These are phyloP conservation scores for Molorchus minor DNA, from an alignment of 2,888 invertebrate species.

Conservation along the genomic window DNA sequence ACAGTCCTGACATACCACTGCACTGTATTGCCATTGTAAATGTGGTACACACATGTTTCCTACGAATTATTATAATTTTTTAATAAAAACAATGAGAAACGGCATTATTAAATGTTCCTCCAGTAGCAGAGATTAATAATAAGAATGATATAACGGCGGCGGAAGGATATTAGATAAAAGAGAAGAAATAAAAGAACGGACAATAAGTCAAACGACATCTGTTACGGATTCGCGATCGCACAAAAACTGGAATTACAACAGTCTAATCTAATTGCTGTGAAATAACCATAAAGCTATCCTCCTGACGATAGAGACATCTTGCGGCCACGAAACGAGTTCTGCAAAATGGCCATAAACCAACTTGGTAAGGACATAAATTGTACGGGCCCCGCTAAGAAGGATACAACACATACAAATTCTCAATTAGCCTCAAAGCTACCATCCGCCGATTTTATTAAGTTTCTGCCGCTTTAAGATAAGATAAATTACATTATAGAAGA, in stretches of 20 bases:
- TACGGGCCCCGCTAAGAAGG: conserved; percentile 50
- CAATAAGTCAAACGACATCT: conserved; percentile 62
- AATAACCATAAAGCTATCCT: conserved; percentile 63
- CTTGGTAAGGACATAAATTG: conserved; percentile 61
- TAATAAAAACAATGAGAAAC: neutral
- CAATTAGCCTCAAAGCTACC: conserved; percentile 54
- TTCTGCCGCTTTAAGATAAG: conserved; percentile 34
- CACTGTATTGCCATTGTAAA: neutral
- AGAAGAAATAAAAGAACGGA: conserved; percentile 39
- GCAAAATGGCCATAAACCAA: conserved; percentile 63
- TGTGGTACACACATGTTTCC: too few relatives aligned
- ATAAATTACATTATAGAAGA: too few relatives aligned
- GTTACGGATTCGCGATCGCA: conserved; percentile 55
- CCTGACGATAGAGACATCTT: conserved; percentile 64
- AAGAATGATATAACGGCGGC: conserved; percentile 41
- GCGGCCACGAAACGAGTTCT: conserved; percentile 61
- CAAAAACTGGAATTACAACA: conserved; percentile 62
- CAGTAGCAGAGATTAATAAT: conserved; percentile 39
- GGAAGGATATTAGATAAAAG: conserved; percentile 44
- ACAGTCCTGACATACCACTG: too few relatives aligned
- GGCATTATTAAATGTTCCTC: conserved; percentile 25
- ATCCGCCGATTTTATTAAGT: conserved; percentile 41
- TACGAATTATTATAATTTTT: too few relatives aligned
- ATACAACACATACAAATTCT: conserved; percentile 62
- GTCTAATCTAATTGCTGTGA: conserved; percentile 63